A percentile compares a stretch with the other conserved stretches of the same genome.
Evolutionary conservation across 2,797 vertebrate species (phyloP).

Genomic region (Sandelia bainsii): DNA sequence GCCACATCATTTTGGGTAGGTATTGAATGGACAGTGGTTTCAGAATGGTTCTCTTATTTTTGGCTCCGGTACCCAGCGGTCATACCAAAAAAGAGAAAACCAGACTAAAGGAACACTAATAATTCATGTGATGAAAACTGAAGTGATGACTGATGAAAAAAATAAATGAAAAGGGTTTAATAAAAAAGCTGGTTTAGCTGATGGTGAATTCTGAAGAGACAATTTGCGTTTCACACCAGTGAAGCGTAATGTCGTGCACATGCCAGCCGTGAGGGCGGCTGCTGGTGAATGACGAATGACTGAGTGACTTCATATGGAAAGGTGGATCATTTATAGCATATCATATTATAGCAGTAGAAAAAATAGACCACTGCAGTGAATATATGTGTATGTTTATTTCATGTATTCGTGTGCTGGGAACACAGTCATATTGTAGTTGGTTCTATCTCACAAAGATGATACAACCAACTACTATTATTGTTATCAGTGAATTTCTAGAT

Average conservation of each 20-base stretch:
- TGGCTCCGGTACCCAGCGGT: conserved; percentile 59
- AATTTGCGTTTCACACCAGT: conserved; percentile 62
- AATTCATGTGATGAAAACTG: conserved; percentile 80
- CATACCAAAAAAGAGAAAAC: conserved; percentile 79
- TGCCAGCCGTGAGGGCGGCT: conserved; percentile 34
- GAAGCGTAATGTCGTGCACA: conserved; percentile 40
- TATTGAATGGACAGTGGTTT: conserved; percentile 78
- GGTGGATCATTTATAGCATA: neutral
- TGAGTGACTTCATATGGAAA: conserved; percentile 28
- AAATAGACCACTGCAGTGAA: neutral
- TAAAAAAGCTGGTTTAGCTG: conserved; percentile 59
- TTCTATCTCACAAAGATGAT: no score
- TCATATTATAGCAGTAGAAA: neutral
- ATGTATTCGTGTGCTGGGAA: no score
- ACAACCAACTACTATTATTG: no score
- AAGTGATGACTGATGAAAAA: conserved; percentile 76
- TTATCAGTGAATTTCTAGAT: no score
- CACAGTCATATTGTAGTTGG: no score
- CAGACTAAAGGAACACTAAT: conserved; percentile 77
- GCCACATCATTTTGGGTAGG: conserved; percentile 77
- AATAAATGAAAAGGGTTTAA: conserved; percentile 57
- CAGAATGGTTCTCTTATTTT: conserved; percentile 81
- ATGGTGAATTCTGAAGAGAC: conserved; percentile 59
- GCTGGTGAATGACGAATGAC: conserved; percentile 33
- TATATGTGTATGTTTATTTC: neutral